Conservation (phyloP, 1,140 invertebrate species). For the Frieseomelitta varia region DNA sequence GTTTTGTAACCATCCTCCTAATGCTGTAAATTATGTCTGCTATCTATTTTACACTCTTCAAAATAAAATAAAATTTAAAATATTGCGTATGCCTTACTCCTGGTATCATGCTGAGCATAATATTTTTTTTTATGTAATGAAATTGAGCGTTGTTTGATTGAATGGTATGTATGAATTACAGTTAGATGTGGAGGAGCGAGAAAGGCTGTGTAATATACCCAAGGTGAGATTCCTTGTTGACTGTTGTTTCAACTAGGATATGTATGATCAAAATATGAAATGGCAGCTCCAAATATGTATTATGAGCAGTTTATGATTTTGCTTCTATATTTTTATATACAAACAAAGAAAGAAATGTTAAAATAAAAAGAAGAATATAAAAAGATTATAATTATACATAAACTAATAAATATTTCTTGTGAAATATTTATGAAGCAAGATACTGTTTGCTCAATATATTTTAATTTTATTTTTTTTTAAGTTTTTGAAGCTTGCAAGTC, state of each 20-base stretch:
- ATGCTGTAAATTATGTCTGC: conserved; percentile 37
- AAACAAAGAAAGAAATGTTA: background rate
- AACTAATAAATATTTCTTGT: background rate
- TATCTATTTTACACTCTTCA: conserved; percentile 30
- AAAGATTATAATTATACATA: background rate
- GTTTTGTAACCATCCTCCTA: conserved; percentile 8
- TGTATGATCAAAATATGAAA: conserved; percentile 60
- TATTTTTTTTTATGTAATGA: conserved; percentile 51
- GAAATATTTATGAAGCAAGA: conserved; percentile 41
- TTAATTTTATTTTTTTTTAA: conserved; percentile 20
- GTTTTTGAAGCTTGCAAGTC: conserved; percentile 31
- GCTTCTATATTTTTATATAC: conserved; percentile 35
- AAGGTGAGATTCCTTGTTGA: conserved; percentile 78
- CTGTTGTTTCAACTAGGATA: conserved; percentile 62
- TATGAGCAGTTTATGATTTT: conserved; percentile 43
- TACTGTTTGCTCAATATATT: conserved; percentile 32
- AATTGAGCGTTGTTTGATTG: conserved; percentile 71
- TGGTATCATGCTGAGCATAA: conserved; percentile 48
- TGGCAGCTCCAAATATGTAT: conserved; percentile 56
- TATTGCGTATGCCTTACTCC: conserved; percentile 38
- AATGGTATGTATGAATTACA: conserved; percentile 79
- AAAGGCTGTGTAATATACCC: conserved; percentile 82
- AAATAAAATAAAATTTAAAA: background rate
- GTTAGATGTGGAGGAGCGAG: conserved; percentile 81
- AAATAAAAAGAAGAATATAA: background rate